Evolutionary conservation across 2,888 invertebrate species (phyloP), one percentile per base, ranked within the genome.

Genomic region (Metacarcinus magister): DNA sequence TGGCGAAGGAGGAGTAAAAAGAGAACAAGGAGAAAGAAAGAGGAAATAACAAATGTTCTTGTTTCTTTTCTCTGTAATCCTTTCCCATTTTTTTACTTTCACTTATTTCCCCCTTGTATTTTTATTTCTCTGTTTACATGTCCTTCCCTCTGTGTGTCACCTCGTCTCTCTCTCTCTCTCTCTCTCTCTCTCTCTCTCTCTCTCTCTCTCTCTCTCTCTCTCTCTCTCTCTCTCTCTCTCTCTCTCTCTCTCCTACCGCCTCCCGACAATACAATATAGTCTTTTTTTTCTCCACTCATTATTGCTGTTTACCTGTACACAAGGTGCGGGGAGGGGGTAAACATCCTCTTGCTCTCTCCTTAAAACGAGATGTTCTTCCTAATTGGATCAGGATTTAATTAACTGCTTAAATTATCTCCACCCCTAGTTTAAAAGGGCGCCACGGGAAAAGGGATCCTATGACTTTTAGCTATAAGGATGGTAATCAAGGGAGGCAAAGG

Each of bases 301-400:
- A 92, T 48, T 43, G 32, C 4, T 93, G 93, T 94, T 44, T 82
- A 44, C 75, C 46, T 19, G 44, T 82, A 46, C 7, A 82, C 48
- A 46, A 94, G 87, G 48, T 39, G 87, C 54, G 32, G 75, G 75
- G 28, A 8, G 8, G n/a, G 87, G 32, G 54, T 46, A 93, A 95
- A 93, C 93, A 82, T 44, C 75, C 10, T 67, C 60, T 94, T 13
- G 8, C 44, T 94, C 46, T 82, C 92, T 95, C 95, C 95, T 95
- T 95, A 93, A 95, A 95, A n/a, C 93, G 93, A 93, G 93, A 95
- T 93, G 95, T 89, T 95, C 89, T 90, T 95, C 93, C 95, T 95
- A 95, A 95, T 95, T 95, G 95, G 95, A 95, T 95, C 95, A 94
- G 54, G 95, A 95, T 95, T 95, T 95, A 95, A 95, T 95, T 95